These are phyloP conservation scores for Agriopis marginaria DNA, from an alignment of 2,888 invertebrate genomes.

Conservation along the genomic window DNA sequence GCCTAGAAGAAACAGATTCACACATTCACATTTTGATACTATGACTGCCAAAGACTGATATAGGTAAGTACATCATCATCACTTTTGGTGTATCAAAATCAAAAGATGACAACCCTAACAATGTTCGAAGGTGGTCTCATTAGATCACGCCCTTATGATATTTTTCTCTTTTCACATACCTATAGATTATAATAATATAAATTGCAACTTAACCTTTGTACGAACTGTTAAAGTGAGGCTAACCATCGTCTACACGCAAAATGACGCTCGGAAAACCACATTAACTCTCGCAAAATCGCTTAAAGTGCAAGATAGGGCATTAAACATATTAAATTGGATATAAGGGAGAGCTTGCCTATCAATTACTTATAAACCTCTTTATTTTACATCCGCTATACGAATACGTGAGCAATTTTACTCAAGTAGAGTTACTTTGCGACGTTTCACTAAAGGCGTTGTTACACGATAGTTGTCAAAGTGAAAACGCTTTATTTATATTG, in stretches of 20 bases:
- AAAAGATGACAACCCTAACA: slow-evolving; percentile 51
- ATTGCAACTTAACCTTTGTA: slow-evolving; percentile 33
- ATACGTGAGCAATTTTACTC: slow-evolving; percentile 31
- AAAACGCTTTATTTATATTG: not conserved
- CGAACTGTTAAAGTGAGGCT: slow-evolving; percentile 59
- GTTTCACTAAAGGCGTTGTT: slow-evolving; percentile 2
- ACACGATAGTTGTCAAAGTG: not conserved
- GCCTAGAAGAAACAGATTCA: no score
- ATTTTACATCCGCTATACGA: slow-evolving; percentile 45
- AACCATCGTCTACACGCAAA: slow-evolving; percentile 58
- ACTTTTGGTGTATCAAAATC: not conserved
- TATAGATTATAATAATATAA: slow-evolving; percentile 51
- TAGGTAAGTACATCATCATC: no score
- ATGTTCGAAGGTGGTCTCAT: slow-evolving; percentile 75
- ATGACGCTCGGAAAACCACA: slow-evolving; percentile 53
- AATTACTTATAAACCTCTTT: slow-evolving; percentile 48
- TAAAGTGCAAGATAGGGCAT: slow-evolving; percentile 32
- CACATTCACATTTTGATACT: no score
- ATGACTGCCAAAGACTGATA: no score
- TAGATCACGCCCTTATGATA: slow-evolving; percentile 67
- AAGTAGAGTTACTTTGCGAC: slow-evolving; percentile 27
- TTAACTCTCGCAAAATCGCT: slow-evolving; percentile 46
- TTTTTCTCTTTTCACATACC: slow-evolving; percentile 62
- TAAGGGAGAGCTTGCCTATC: slow-evolving; percentile 43
- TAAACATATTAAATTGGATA: slow-evolving; percentile 46